Conservation (phyloP, 2,797 vertebrate genomes). For the Xiphophorus birchmanni region DNA sequence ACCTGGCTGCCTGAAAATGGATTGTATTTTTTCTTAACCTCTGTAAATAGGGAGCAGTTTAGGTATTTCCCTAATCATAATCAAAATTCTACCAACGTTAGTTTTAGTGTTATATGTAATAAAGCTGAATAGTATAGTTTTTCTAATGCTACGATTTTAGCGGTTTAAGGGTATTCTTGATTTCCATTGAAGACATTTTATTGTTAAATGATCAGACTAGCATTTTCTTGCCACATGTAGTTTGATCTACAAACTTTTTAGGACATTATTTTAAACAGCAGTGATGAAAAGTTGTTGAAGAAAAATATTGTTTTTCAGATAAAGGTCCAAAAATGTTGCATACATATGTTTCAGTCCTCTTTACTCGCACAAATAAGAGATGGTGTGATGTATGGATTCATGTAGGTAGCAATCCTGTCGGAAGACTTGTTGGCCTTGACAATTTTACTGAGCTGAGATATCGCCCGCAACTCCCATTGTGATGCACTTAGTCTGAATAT, state of each 20-base stretch:
- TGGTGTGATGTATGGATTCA: neutral
- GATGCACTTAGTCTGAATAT: constrained; percentile 2
- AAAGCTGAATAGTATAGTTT: neutral
- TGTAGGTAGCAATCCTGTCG: neutral
- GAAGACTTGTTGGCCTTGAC: neutral
- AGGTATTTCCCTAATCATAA: neutral
- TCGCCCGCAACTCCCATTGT: neutral
- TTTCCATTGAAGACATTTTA: neutral
- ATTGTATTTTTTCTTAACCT: neutral
- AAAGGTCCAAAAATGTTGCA: neutral
- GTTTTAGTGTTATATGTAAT: neutral
- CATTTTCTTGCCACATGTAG: neutral
- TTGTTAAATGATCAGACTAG: neutral
- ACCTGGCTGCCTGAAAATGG: neutral
- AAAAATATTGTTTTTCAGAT: neutral
- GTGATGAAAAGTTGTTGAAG: neutral
- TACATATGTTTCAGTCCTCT: neutral
- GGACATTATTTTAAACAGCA: neutral
- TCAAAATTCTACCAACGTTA: neutral
- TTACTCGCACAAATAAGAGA: neutral
- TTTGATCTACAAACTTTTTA: neutral
- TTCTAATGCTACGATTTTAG: neutral
- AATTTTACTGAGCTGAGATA: neutral
- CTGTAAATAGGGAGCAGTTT: neutral
- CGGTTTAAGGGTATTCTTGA: neutral